Percentiles rank a stretch among this genome's conserved stretches.
Evolutionary conservation across 2,113 vertebrate species (phyloP).

Genomic region (Numida meleagris): DNA sequence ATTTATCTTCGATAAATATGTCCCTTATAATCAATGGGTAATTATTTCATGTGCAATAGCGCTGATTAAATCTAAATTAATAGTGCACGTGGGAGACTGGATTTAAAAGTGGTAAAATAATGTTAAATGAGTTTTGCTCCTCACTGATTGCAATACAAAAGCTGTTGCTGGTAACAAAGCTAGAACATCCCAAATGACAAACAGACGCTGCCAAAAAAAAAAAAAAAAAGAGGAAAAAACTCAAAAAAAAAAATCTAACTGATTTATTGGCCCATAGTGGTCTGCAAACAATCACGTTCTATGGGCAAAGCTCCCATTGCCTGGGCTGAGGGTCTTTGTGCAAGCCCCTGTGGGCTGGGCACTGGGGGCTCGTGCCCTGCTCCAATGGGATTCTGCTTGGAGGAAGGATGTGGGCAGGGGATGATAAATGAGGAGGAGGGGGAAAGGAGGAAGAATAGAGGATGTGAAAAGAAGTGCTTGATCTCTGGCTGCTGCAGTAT

Average conservation of each 20-base stretch:
- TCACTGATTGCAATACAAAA: neutral
- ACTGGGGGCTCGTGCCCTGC: neutral
- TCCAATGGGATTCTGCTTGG: neutral
- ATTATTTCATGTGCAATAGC: neutral
- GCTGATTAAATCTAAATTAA: neutral
- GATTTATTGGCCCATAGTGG: neutral
- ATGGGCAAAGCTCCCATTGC: neutral
- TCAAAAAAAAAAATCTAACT: neutral
- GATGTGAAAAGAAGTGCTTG: slow-evolving; percentile 42
- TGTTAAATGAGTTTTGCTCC: neutral
- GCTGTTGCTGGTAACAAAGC: neutral
- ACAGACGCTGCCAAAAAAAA: neutral
- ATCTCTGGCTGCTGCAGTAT: slow-evolving; percentile 7
- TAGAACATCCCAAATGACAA: neutral
- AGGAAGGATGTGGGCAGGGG: neutral
- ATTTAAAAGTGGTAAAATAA: neutral
- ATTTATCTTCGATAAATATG: neutral
- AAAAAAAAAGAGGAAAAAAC: neutral
- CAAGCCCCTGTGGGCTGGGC: neutral
- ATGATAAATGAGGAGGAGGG: slow-evolving; percentile 38
- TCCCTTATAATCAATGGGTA: neutral
- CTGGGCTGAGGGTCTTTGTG: neutral
- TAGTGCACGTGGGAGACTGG: neutral
- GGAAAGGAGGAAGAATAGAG: neutral
- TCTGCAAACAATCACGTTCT: neutral